Base-by-base conservation (phyloP, 2,797 vertebrate species). In the Triplophysa yarkandensis region DNA sequence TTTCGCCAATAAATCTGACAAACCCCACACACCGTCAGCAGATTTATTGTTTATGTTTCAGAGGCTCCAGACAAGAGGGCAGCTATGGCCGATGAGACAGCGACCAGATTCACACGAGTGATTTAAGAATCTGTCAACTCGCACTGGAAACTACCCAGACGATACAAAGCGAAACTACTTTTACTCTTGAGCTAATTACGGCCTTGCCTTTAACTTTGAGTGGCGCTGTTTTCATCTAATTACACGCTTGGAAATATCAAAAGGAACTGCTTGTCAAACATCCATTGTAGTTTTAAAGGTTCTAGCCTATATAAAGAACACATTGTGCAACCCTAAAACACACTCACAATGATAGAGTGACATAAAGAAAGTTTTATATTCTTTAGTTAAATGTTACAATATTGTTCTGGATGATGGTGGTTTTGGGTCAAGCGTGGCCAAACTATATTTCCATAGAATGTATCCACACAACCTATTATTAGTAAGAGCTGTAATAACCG, bases 111-210 rank as follows among this genome's bases (percentile, higher is more conserved):
- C 76, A 80, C 78, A 80, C 41, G 1, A 71, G 36, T 74, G 76
- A 74, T 79, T 83, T 81, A 71, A 28, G n/a, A 13, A 60, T 63
- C 62, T 23, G 74, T 81, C 79, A 77, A 70, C 41, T 77, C 73
- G 27, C 55, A 83, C 67, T 19, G 67, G 62, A 70, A 71, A 63
- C 66, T 50, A 77, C 72, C 68, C 78, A 77, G 70, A 41, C 46
- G 39, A 64, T 25, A 78, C 39, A 34, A 76, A 76, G 61, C 39
- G 4, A 62, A 78, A 71, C 78, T 76, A 69, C 74, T 68, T 80
- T 80, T 78, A 78, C 78, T 46, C 78, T 30, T 19, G 6, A 17
- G 16, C 65, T 82, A 78, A 82, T 82, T 82, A 80, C 21, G 68
- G 68, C n/a, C 68, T 54, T 71, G 52, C 52, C 41, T 78, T 63